Evolutionary conservation across 2,888 invertebrate species (phyloP).

Genomic region (Ditylenchus weischeri): DNA sequence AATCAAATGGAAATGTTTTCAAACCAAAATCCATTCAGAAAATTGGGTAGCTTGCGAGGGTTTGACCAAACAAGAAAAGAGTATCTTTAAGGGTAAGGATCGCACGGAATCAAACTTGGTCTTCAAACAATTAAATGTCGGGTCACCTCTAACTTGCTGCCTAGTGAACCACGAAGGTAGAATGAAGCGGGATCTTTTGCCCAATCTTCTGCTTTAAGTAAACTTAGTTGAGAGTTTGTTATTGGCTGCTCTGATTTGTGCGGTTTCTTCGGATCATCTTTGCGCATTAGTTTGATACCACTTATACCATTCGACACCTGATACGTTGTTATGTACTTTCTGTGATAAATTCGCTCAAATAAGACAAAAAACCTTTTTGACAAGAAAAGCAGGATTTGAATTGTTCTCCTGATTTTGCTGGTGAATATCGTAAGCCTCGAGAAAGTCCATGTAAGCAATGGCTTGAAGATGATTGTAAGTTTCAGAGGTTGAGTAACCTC

Average conservation of each 20-base stretch:
- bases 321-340: neutral
- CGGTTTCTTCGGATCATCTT: conserved; percentile 18
- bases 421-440: neutral
- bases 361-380: no score
- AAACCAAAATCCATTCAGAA: no score
- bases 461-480: neutral
- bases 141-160: conserved; percentile 2
- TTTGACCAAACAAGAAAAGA: no score
- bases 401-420: neutral
- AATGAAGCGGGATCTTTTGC: conserved; percentile 32
- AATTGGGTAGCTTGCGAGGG: no score
- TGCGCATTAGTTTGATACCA: conserved; percentile 20
- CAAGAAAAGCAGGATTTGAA: neutral
- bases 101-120: no score
- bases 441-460: conserved; percentile 3
- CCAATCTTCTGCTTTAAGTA: conserved; percentile 21
- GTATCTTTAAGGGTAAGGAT: no score
- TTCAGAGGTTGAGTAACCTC: neutral
- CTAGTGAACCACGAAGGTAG: conserved; percentile 25
- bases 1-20: no score
- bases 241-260: neutral
- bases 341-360: no score
- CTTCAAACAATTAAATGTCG: no score
- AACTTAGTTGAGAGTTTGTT: neutral
- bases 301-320: conserved; percentile 16